Percentiles rank a stretch among this genome's conserved stretches.
These are phyloP conservation scores for Chiroxiphia lanceolata DNA, from an alignment of 2,797 vertebrate genomes.

Conservation along the genomic window DNA sequence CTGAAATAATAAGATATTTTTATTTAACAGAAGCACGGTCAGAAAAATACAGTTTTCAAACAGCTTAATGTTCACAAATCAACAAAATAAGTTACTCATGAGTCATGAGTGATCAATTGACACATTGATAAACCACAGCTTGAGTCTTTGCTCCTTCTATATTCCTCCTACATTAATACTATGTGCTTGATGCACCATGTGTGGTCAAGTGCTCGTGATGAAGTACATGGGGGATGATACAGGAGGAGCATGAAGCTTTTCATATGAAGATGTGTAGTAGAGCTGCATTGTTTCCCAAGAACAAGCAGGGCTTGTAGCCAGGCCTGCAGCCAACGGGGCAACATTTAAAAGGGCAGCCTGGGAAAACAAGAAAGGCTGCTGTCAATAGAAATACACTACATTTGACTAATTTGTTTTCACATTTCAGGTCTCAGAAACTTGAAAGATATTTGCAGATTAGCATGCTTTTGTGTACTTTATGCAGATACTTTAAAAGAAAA, in stretches of 20 bases:
- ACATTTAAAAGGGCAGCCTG: neutral
- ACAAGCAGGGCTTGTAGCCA: neutral
- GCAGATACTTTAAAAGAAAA: neutral
- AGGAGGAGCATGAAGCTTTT: constrained; percentile 13
- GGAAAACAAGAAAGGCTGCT: constrained; percentile 15
- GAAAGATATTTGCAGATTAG: constrained; percentile 22
- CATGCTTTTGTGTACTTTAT: neutral
- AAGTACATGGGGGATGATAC: neutral
- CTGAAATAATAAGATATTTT: constrained; percentile 71
- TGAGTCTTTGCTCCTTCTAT: neutral
- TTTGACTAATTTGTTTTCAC: constrained; percentile 31
- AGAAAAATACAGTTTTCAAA: neutral
- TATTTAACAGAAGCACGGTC: neutral
- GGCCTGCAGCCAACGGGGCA: neutral
- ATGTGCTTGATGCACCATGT: neutral
- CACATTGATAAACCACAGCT: neutral
- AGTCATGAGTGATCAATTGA: neutral
- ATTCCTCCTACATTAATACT: neutral
- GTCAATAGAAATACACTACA: neutral
- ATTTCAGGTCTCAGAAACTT: constrained; percentile 34
- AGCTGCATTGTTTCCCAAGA: constrained; percentile 19
- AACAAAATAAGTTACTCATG: neutral
- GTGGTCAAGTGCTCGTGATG: constrained; percentile 4
- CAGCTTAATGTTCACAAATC: neutral
- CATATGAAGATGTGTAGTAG: constrained; percentile 4